A percentile compares a stretch with the other conserved stretches of the same genome.
Conservation (phyloP, 2,888 invertebrate genomes). For the Hirtodrosophila confusa region DNA sequence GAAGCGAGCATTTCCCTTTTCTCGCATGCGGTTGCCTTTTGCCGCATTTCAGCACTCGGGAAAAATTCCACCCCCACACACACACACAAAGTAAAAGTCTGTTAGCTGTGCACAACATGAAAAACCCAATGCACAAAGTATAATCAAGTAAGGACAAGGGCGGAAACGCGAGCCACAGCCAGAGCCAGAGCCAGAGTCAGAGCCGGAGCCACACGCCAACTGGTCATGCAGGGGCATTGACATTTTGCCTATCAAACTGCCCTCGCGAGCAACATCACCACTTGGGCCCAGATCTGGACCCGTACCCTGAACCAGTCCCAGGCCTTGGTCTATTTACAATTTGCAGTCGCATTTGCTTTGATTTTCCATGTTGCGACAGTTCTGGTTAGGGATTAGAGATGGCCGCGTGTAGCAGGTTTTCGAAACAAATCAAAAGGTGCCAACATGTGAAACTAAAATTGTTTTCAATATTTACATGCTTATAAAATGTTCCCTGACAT, state of each 20-base stretch:
- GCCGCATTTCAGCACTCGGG: conserved; percentile 51
- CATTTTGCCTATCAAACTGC: conserved; percentile 64
- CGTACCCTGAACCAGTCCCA: too few relatives aligned
- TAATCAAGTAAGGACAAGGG: conserved; percentile 54
- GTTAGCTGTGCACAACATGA: conserved; percentile 44
- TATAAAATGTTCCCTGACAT: too few relatives aligned
- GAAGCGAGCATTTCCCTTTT: conserved; percentile 46
- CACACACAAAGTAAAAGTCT: conserved; percentile 34
- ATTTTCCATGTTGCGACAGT: conserved; percentile 68
- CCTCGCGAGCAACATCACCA: conserved; percentile 15
- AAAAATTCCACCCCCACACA: conserved; percentile 38
- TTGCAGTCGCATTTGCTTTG: conserved; percentile 56
- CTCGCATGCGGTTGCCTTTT: conserved; percentile 32
- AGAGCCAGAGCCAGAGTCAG: conserved; percentile 6
- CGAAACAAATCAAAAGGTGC: too few relatives aligned
- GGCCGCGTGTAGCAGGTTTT: too few relatives aligned
- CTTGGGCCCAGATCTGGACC: neutral
- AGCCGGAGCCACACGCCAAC: conserved; percentile 28
- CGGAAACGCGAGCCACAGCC: conserved; percentile 43
- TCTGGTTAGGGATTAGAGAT: conserved; percentile 3
- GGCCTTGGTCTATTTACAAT: conserved; percentile 41
- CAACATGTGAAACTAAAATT: too few relatives aligned
- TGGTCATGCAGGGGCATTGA: conserved; percentile 65
- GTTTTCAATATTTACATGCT: too few relatives aligned
- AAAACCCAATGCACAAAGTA: conserved; percentile 39